A percentile compares a stretch with the other conserved stretches of the same genome.
phyloP scores from a whole-genome alignment of 1,140 invertebrate genomes.

The Carposina sasakii region DNA sequence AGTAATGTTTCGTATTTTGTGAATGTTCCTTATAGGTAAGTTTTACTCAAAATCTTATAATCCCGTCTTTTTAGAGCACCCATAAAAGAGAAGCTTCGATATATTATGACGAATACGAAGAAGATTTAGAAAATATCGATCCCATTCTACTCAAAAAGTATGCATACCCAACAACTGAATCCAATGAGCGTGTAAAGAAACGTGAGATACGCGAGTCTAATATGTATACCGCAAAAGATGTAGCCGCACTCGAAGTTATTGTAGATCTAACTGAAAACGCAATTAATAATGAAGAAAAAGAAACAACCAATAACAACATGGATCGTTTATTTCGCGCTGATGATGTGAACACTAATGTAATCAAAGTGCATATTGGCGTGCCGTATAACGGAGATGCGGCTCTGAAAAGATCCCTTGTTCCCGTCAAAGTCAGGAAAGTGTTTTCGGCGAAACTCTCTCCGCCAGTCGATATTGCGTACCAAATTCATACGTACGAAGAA shows the following conservation, averaged over 20 bases:
- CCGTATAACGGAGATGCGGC: conserved; percentile 23
- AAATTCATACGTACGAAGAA: conserved; percentile 34
- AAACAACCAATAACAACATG: neutral
- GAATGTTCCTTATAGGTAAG: too few species aligned
- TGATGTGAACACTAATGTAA: conserved; percentile 23
- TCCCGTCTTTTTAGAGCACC: too few species aligned
- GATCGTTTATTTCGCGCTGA: neutral
- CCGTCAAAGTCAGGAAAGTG: conserved; percentile 29
- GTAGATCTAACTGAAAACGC: conserved; percentile 39
- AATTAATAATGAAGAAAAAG: conserved; percentile 15
- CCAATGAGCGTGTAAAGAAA: too few species aligned
- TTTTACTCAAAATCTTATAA: too few species aligned
- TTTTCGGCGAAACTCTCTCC: conserved; percentile 38
- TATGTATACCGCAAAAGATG: conserved; percentile 39
- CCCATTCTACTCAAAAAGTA: too few species aligned
- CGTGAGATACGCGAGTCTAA: too few species aligned
- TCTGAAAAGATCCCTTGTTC: conserved; percentile 30
- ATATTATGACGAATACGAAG: too few species aligned
- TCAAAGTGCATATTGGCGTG: conserved; percentile 43
- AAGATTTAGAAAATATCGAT: too few species aligned
- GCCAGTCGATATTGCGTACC: conserved; percentile 43
- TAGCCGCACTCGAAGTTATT: conserved; percentile 43
- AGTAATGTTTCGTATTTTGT: too few species aligned
- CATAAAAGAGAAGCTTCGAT: too few species aligned
- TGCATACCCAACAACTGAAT: too few species aligned